Conservation (phyloP, 2,888 invertebrate species). For the Eupithecia exiguata region DNA sequence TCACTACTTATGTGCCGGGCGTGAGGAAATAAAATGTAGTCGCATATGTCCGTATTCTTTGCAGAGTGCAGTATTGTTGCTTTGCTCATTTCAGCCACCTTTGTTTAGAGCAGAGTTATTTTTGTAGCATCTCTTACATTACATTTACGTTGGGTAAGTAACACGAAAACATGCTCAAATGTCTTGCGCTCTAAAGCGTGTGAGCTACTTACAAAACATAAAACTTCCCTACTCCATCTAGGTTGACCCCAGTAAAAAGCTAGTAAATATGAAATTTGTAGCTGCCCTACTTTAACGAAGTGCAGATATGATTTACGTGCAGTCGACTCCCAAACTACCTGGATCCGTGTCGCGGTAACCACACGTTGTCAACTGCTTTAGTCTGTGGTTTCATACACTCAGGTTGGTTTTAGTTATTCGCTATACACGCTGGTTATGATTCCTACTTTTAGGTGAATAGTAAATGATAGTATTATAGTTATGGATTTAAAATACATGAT, state of each 20-base stretch:
- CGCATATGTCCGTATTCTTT: slow-evolving; percentile 9
- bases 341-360: slow-evolving; percentile 33
- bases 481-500: too few relatives aligned
- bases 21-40: slow-evolving; percentile 18
- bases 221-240: neutral
- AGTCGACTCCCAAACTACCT: slow-evolving; percentile 7
- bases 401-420: neutral
- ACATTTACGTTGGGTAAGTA: neutral
- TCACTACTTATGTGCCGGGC: slow-evolving; percentile 11
- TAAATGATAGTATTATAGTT: too few relatives aligned
- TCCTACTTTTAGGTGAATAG: neutral
- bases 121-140: neutral
- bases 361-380: slow-evolving; percentile 36
- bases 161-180: neutral
- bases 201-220: neutral
- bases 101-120: neutral
- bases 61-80: neutral
- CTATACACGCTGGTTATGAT: neutral
- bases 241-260: slow-evolving; percentile 5
- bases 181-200: neutral
- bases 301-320: neutral
- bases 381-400: slow-evolving; percentile 13
- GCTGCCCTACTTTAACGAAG: slow-evolving; percentile 6
- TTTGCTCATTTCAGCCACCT: neutral
- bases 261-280: slow-evolving; percentile 7